Evolutionary conservation across 1,140 invertebrate species (phyloP).

Genomic region (Anastrepha obliqua): DNA sequence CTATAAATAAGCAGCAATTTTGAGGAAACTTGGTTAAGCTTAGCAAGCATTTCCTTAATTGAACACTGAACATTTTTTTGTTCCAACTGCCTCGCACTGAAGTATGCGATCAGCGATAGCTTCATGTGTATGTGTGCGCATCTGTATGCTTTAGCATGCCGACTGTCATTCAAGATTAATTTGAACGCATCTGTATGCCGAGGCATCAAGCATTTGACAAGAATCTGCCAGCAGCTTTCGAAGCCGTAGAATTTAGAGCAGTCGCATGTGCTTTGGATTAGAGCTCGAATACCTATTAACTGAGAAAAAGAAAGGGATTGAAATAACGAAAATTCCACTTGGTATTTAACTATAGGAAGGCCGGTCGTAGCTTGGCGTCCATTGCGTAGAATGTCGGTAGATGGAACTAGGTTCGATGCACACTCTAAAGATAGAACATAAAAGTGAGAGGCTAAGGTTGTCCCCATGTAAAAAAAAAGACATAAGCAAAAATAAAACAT

Average conservation of each 20-base stretch:
- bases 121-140: neutral
- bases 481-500: too few species aligned
- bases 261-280: neutral
- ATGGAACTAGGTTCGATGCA: too few species aligned
- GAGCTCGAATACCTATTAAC: too few species aligned
- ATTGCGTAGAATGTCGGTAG: too few species aligned
- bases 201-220: neutral
- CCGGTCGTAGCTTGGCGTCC: too few species aligned
- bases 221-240: neutral
- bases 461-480: too few species aligned
- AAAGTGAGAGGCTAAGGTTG: too few species aligned
- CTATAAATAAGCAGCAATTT: conserved; percentile 6
- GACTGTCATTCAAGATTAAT: neutral
- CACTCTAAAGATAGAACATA: too few species aligned
- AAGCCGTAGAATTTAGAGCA: neutral
- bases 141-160: neutral
- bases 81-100: neutral
- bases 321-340: too few species aligned
- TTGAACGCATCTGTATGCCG: neutral
- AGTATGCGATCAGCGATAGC: neutral
- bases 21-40: neutral
- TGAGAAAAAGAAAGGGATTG: neutral
- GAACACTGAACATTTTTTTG: conserved; percentile 2
- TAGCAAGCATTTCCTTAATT: conserved; percentile 41
- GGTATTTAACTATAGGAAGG: too few species aligned